Conservation (phyloP, 2,888 invertebrate genomes). For the Hirtodrosophila confusa region DNA sequence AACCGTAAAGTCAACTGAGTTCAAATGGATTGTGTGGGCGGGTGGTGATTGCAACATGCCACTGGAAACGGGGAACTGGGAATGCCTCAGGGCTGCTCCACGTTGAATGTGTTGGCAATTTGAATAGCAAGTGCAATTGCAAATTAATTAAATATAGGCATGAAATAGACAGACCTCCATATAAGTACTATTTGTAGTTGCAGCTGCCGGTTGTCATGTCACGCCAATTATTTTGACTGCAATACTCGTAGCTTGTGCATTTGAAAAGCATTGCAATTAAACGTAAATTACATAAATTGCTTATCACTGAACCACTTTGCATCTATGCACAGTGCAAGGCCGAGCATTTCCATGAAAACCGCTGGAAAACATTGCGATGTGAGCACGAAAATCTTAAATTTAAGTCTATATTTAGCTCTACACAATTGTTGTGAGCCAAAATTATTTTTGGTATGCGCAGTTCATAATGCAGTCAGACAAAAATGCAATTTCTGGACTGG, state of each 20-base stretch:
- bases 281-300: constrained; percentile 40
- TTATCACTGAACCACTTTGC: constrained; percentile 29
- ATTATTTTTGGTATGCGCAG: constrained; percentile 22
- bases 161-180: constrained; percentile 15
- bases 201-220: constrained; percentile 18
- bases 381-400: not conserved
- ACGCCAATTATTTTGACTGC: constrained; percentile 31
- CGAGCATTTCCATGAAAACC: not conserved
- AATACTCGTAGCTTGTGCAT: constrained; percentile 26
- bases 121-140: constrained; percentile 51
- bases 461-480: not conserved
- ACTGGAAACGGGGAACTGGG: not conserved
- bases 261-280: constrained; percentile 36
- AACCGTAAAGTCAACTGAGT: constrained; percentile 21
- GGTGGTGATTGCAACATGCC: constrained; percentile 13
- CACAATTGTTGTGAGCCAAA: constrained; percentile 7
- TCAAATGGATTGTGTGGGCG: constrained; percentile 24
- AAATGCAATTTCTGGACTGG: constrained; percentile 9
- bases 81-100: not conserved
- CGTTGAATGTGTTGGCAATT: constrained; percentile 24
- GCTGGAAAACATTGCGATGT: not conserved
- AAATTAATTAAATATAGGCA: constrained; percentile 60
- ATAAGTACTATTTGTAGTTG: not conserved
- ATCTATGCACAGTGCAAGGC: constrained; percentile 2
- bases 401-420: constrained; percentile 23